phyloP scores from a whole-genome alignment of 2,113 vertebrate species.

The Mormyrus iriodes region DNA sequence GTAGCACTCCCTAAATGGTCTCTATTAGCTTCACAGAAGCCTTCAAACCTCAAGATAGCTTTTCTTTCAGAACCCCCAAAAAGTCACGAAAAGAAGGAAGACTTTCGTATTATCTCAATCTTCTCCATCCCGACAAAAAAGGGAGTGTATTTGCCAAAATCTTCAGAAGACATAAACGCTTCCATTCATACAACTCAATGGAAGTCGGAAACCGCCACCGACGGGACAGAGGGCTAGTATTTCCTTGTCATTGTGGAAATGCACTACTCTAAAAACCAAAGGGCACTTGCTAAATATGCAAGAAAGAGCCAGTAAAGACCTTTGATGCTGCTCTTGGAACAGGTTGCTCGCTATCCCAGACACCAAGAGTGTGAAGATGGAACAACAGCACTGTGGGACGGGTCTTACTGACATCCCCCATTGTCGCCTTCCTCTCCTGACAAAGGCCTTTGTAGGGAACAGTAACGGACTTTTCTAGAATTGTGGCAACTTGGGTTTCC shows the following conservation, averaged over 20 bases:
- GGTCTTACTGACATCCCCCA: slow-evolving; percentile 31
- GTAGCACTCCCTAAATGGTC: neutral
- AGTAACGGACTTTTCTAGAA: slow-evolving; percentile 18
- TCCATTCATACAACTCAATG: slow-evolving; percentile 14
- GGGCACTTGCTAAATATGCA: neutral
- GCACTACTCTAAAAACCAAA: neutral
- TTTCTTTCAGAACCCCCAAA: neutral
- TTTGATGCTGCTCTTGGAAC: neutral
- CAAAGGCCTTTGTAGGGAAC: slow-evolving; percentile 16
- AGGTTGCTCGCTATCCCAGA: neutral
- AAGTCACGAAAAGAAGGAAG: neutral
- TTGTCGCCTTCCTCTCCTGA: slow-evolving; percentile 22
- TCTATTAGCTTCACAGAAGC: neutral
- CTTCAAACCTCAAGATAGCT: neutral
- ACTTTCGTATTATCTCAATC: slow-evolving; percentile 10
- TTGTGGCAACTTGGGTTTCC: slow-evolving; percentile 8
- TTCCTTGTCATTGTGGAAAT: slow-evolving; percentile 9
- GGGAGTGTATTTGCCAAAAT: neutral
- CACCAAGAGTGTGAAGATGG: slow-evolving; percentile 4
- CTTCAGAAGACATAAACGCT: neutral
- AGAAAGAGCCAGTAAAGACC: neutral
- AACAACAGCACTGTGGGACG: slow-evolving; percentile 15
- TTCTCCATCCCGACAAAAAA: neutral
- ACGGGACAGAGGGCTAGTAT: slow-evolving; percentile 11
- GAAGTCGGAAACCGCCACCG: slow-evolving; percentile 3